Evolutionary conservation across 2,888 invertebrate species (phyloP).

Genomic region (Drosophila percnosoma): DNA sequence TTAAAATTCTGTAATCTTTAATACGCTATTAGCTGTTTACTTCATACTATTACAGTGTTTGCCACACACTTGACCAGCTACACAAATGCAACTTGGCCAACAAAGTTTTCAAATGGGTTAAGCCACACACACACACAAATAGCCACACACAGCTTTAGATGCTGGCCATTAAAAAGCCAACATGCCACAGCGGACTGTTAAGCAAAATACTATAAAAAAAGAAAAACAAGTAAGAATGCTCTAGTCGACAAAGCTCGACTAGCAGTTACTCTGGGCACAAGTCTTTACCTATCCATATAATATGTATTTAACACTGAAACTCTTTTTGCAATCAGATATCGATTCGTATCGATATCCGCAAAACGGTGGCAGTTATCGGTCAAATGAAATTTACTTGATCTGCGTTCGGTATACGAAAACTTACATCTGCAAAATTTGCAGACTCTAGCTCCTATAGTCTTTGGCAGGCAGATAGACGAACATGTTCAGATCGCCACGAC

Average conservation of each 20-base stretch:
- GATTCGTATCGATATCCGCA: not conserved
- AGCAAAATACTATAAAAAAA: slow-evolving; percentile 43
- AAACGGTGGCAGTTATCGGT: not conserved
- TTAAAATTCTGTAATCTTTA: too few relatives aligned
- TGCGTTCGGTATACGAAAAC: not conserved
- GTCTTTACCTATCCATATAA: not conserved
- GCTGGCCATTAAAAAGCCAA: slow-evolving; percentile 69
- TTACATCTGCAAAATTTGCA: not conserved
- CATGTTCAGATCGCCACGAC: not conserved
- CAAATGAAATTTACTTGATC: not conserved
- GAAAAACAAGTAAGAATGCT: not conserved
- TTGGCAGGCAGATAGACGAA: not conserved
- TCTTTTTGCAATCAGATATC: too few relatives aligned
- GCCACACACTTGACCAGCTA: slow-evolving; percentile 34
- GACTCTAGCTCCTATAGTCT: not conserved
- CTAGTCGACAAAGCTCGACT: not conserved
- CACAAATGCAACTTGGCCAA: slow-evolving; percentile 42
- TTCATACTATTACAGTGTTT: not conserved
- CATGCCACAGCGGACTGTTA: slow-evolving; percentile 58
- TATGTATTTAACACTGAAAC: too few relatives aligned
- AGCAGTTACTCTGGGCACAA: not conserved
- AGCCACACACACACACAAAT: slow-evolving; percentile 30
- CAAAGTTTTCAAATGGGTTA: slow-evolving; percentile 47
- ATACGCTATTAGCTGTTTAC: not conserved
- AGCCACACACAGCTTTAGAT: slow-evolving; percentile 54